A percentile compares a stretch with the other conserved stretches of the same genome.
Evolutionary conservation across 2,797 vertebrate genomes (phyloP).

Genomic region (Geotrypetes seraphini): DNA sequence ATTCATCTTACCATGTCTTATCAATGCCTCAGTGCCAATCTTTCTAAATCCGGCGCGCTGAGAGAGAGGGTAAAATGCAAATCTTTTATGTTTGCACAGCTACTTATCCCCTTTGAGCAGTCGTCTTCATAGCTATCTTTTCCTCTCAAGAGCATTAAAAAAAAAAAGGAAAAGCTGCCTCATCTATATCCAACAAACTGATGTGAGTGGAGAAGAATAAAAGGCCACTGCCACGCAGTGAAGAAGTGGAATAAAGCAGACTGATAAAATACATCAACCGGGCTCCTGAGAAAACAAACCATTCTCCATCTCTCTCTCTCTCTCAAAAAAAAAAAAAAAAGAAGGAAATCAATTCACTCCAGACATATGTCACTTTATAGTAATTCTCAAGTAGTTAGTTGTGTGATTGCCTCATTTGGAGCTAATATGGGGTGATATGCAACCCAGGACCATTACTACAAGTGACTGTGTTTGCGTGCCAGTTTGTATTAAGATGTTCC

Average conservation of each 20-base stretch:
- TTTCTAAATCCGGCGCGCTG: not conserved
- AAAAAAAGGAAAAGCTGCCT: too few species aligned
- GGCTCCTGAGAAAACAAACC: not conserved
- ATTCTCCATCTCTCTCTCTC: conserved; percentile 1
- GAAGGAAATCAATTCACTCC: conserved; percentile 7
- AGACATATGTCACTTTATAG: conserved; percentile 26
- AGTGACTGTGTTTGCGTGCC: conserved; percentile 45
- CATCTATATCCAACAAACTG: too few species aligned
- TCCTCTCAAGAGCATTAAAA: too few species aligned
- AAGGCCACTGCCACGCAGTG: not conserved
- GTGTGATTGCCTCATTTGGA: not conserved
- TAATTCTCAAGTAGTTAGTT: conserved; percentile 1
- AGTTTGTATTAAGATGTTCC: conserved; percentile 71
- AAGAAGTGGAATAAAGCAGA: not conserved
- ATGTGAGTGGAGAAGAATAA: not conserved
- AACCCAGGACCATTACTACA: conserved; percentile 31
- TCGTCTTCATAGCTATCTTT: too few species aligned
- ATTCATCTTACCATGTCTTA: too few species aligned
- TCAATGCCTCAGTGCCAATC: conserved; percentile 1
- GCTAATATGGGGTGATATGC: conserved; percentile 17
- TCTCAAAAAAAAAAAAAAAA: conserved; percentile 16
- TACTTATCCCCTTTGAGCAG: too few species aligned
- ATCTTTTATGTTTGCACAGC: too few species aligned
- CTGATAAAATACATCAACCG: not conserved
- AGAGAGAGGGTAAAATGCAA: too few species aligned